phyloP scores from a whole-genome alignment of 1,140 invertebrate species.

The Brachionus rotundiformis region DNA sequence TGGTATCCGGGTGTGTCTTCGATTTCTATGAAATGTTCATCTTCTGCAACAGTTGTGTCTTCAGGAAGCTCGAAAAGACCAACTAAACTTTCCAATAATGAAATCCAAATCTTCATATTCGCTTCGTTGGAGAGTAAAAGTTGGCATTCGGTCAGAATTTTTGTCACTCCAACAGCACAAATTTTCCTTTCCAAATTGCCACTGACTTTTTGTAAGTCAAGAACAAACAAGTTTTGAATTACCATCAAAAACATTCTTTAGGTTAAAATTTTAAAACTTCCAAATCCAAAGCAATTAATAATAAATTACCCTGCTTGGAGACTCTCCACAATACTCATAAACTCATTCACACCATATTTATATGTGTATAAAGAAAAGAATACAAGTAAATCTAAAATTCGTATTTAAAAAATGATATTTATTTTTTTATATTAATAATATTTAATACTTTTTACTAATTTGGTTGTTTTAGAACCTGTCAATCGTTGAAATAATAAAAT shows the following conservation, averaged over 20 bases:
- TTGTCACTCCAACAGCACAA: constrained; percentile 81
- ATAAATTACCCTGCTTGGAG: constrained; percentile 76
- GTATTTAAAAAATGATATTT: neutral
- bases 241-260: constrained; percentile 90
- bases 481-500: constrained; percentile 85
- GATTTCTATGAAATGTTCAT: constrained; percentile 82
- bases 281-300: constrained; percentile 57
- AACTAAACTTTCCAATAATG: constrained; percentile 73
- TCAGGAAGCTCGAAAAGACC: constrained; percentile 83
- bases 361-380: constrained; percentile 84
- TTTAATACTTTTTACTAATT: constrained; percentile 82
- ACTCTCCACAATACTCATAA: constrained; percentile 78
- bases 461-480: constrained; percentile 87
- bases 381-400: constrained; percentile 71
- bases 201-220: constrained; percentile 81
- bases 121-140: constrained; percentile 68
- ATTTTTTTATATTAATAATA: constrained; percentile 53
- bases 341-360: constrained; percentile 72
- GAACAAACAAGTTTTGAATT: constrained; percentile 79
- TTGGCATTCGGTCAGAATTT: constrained; percentile 77
- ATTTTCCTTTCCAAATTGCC: constrained; percentile 82
- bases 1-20: constrained; percentile 71
- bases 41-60: constrained; percentile 75
- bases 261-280: neutral
- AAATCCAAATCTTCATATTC: constrained; percentile 71